Evolutionary conservation across 2,113 vertebrate genomes (phyloP).

Genomic region (Melospiza melodia): DNA sequence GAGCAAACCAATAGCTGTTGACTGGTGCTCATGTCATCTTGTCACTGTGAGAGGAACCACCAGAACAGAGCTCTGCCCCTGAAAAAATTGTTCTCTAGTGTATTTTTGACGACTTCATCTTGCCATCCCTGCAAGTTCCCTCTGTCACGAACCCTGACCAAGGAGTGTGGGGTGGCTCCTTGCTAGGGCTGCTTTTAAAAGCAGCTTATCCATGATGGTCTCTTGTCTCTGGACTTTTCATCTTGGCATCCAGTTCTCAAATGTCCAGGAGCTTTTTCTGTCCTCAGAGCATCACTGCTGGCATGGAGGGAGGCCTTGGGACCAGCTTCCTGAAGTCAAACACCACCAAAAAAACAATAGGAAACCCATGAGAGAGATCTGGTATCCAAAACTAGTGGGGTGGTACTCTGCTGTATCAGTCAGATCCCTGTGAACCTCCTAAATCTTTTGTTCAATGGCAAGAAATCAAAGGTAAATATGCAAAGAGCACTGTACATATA

Average conservation of each 20-base stretch:
- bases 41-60: neutral
- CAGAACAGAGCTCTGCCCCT: neutral
- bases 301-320: neutral
- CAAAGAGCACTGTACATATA: neutral
- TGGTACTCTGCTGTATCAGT: neutral
- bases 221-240: neutral
- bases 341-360: accelerated
- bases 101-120: neutral
- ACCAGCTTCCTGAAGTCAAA: neutral
- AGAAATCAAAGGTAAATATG: neutral
- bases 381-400: neutral
- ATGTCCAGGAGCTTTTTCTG: neutral
- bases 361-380: neutral
- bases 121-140: accelerated
- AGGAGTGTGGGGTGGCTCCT: neutral
- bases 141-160: neutral
- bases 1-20: neutral
- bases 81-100: neutral
- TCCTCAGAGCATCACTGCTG: neutral
- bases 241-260: neutral
- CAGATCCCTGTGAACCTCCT: neutral
- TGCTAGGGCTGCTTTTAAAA: neutral
- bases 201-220: neutral
- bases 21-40: neutral
- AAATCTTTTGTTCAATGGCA: neutral